These are phyloP conservation scores for Chondrilla cf. caribensis DNA, from an alignment of 37 sponge, comb jelly and placozoan species.

Conservation along the genomic window DNA sequence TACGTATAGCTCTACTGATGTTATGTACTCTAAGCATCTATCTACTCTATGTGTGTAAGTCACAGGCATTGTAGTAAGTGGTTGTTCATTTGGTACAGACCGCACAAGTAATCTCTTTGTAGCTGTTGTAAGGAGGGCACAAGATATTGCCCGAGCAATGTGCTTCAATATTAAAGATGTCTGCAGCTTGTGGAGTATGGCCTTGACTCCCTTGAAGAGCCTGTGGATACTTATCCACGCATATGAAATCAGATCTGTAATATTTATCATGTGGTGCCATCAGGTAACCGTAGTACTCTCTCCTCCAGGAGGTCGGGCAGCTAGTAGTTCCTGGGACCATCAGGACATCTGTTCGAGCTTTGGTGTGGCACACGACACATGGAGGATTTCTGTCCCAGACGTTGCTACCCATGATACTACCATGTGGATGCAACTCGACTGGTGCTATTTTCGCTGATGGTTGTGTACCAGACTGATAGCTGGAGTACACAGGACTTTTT, in stretches of 20 bases:
- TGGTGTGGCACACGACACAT: background rate
- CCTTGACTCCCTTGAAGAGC: background rate
- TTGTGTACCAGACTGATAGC: background rate
- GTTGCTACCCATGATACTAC: background rate
- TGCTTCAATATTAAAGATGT: background rate
- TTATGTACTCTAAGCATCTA: too few relatives aligned
- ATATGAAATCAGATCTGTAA: background rate
- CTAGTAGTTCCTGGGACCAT: background rate
- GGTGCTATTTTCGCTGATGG: background rate
- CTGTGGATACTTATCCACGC: background rate
- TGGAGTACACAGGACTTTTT: background rate
- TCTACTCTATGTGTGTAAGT: too few relatives aligned
- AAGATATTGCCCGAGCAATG: background rate
- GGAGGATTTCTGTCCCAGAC: background rate
- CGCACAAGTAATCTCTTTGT: background rate
- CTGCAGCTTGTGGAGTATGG: constrained; percentile 1
- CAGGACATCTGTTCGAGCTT: background rate
- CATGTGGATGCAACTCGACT: background rate
- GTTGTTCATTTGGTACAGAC: constrained; percentile 13
- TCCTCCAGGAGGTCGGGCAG: background rate
- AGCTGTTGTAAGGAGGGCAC: constrained; percentile 18
- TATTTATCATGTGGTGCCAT: background rate
- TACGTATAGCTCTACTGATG: too few relatives aligned
- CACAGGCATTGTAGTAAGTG: too few relatives aligned
- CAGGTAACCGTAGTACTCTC: constrained; percentile 18